Evolutionary conservation across 2,888 invertebrate genomes (phyloP), one percentile per base, ranked within the genome.

Genomic region (Eupithecia subfuscata): DNA sequence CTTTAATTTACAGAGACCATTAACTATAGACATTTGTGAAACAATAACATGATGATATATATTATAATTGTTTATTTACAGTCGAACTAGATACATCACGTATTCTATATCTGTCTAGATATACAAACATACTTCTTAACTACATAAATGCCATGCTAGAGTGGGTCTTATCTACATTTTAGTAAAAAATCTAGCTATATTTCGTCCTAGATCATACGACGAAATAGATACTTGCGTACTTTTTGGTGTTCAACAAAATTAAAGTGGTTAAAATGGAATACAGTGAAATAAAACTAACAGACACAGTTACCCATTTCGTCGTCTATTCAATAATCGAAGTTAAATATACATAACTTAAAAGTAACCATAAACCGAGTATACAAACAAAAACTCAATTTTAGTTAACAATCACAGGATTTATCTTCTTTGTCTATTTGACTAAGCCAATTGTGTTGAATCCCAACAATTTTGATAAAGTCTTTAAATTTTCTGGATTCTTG

Each of bases 91-190:
- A 79, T 79, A 79, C 82, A 82, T 80, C 65, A 40, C 40, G 65
- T 40, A 78, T 78, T 79, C 70, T 76, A 81, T 80, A 79, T 79
- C 43, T 30, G 76, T 30, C 79, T 79, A 84, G 81, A 78, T 79
- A 82, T 81, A 85, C 82, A 86, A 78, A 80, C 74, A 81, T 78
- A 82, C 77, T 74, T 70, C 78, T 81, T 81, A 82, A 82, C 82
- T 79, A 85, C 84, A 87, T 89, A 89, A 89, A 89, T 89, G 89
- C 89, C 85, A 84, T 73, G 82, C 86, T 85, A 86, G 69, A 86
- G 64, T 79, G 79, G 80, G 82, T 83, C 84, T 82, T 79, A 81
- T 75, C 75, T 79, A 73, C 72, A 60, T 77, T 75, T 70, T 70
- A 74, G 78, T 78, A 78, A 73, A 78, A 79, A 75, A 71, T 68